Evolutionary conservation across 2,797 vertebrate genomes (phyloP).

Genomic region (Sebastes alutus): DNA sequence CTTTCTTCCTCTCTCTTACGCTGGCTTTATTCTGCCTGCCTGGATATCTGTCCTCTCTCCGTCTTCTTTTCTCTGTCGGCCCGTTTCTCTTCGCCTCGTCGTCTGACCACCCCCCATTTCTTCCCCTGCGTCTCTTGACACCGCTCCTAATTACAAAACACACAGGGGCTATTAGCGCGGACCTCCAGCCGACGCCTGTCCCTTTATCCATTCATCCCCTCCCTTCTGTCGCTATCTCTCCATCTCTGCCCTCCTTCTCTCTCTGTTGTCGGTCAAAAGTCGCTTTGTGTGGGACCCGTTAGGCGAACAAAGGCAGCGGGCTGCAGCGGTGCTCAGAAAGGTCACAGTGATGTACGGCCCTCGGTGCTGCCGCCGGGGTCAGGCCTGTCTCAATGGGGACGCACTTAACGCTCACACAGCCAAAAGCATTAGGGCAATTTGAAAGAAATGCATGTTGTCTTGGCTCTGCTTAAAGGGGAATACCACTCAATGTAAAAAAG

Average conservation of each 20-base stretch:
- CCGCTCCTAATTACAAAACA: constrained; percentile 72
- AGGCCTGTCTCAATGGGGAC: constrained; percentile 57
- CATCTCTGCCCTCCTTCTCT: constrained; percentile 64
- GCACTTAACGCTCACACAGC: constrained; percentile 69
- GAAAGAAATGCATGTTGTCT: constrained; percentile 42
- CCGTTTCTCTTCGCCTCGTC: constrained; percentile 31
- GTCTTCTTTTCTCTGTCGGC: constrained; percentile 30
- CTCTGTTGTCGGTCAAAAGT: constrained; percentile 72
- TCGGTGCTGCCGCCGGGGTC: constrained; percentile 63
- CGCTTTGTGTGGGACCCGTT: constrained; percentile 71
- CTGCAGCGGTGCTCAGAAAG: constrained; percentile 68
- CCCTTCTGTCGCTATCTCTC: constrained; percentile 60
- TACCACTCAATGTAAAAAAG: neutral
- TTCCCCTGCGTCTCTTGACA: constrained; percentile 58
- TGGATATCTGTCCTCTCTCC: constrained; percentile 47
- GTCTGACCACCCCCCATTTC: constrained; percentile 47
- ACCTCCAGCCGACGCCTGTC: constrained; percentile 57
- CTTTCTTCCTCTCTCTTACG: constrained; percentile 46
- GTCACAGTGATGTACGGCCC: constrained; percentile 70
- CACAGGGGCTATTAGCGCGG: constrained; percentile 72
- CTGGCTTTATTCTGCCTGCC: constrained; percentile 50
- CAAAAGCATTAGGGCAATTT: constrained; percentile 43
- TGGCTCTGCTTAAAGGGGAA: constrained; percentile 14
- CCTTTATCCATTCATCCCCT: constrained; percentile 70
- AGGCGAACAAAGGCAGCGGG: constrained; percentile 70